phyloP scores from a whole-genome alignment of 2,113 vertebrate genomes.

The Machaerirhynchus nigripectus region DNA sequence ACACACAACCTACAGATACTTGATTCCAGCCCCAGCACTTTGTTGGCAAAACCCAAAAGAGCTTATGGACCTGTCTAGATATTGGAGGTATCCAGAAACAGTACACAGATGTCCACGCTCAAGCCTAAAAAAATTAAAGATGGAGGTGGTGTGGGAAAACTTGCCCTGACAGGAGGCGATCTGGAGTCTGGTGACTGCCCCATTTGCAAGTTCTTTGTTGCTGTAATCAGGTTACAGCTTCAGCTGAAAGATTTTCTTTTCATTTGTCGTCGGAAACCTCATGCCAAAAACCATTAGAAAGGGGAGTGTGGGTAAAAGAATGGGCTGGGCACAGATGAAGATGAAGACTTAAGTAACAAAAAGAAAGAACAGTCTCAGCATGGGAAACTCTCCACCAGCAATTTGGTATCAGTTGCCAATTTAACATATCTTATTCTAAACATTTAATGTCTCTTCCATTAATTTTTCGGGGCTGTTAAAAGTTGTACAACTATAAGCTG shows the following conservation, averaged over 20 bases:
- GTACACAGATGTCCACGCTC: not conserved
- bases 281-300: not conserved
- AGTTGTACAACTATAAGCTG: not conserved
- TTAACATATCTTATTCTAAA: not conserved
- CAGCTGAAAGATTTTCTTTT: not conserved
- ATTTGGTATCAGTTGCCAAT: not conserved
- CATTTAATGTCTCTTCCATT: not conserved
- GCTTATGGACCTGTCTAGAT: conserved; percentile 23
- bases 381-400: not conserved
- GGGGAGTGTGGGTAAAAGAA: not conserved
- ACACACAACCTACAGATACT: not conserved
- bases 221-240: not conserved
- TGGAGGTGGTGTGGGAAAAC: not conserved
- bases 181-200: not conserved
- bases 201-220: conserved; percentile 6
- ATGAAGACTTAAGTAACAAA: not conserved
- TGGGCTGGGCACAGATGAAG: not conserved
- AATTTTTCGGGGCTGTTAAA: not conserved
- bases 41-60: conserved; percentile 3
- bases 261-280: accelerated
- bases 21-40: not conserved
- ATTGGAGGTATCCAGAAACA: conserved; percentile 6
- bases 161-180: conserved; percentile 19
- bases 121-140: not conserved
- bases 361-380: not conserved